Base-by-base conservation (phyloP, 2,888 invertebrate genomes). In the Lithophane semibrunnea region DNA sequence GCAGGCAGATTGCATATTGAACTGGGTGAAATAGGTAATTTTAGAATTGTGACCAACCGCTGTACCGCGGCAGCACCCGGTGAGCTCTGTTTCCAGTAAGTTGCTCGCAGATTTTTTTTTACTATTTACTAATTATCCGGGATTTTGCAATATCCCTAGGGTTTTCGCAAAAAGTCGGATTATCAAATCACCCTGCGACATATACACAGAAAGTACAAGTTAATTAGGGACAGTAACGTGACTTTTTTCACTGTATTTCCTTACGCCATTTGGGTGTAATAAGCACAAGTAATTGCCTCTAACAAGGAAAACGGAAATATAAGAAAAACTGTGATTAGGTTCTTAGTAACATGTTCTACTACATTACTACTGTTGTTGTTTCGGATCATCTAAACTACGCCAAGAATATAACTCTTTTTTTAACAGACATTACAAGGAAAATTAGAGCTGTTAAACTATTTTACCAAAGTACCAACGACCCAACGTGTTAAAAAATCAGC, bases 271-370 rank as follows among this genome's bases (percentile, higher is more conserved):
- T 2, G 58, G n/a, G 0, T 2, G 24, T 56, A 71, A 77, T 71
- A 52, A 82, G 70, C 56, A 67, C 52, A 42, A 65, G 68, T 76
- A 80, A 80, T 82, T 82, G 58, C 47, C 18, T 37, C 58, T 68
- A 64, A 75, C 65, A 60, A 80, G 68, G 79, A 82, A 76, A 80
- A 76, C n/a, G 58, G 44, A 68, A 10, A 13, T n/a, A n/a, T 13
- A 63, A 60, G 58, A 58, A 82, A 82, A 64, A 44, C 44, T 24
- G 42, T 65, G 77, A 76, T 82, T 76, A 80, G 79, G 69, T 60
- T 68, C 68, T 54, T 79, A 82, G 63, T 52, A 58, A 52, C 67
- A 81, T 44, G 37, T 68, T 73, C 67, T 67, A n/a, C 5, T 58
- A 79, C 7, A 78, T 63, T 81, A 44, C 7, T 42, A 75, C 18